phyloP scores from a whole-genome alignment of 2,888 invertebrate species.

The Coelinius sp. region DNA sequence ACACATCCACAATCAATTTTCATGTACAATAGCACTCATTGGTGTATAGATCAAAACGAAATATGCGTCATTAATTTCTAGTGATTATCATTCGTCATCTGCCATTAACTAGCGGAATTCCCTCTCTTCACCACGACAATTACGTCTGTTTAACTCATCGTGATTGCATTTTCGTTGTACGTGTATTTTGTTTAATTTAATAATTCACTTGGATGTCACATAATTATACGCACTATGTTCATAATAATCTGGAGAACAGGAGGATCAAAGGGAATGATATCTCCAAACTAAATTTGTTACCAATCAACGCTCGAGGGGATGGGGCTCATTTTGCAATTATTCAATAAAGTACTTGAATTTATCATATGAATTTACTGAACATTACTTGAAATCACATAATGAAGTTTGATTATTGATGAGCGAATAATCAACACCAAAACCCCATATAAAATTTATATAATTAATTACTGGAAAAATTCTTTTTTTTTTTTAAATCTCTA shows the following conservation, averaged over 20 bases:
- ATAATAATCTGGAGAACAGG: neutral
- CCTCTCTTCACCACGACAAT: neutral
- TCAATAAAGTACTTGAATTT: neutral
- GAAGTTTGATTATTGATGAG: too few species aligned
- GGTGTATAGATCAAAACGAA: neutral
- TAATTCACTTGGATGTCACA: neutral
- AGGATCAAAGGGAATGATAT: neutral
- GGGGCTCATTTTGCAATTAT: neutral
- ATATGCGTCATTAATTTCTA: slow-evolving; percentile 4
- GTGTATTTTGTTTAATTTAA: too few species aligned
- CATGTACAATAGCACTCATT: neutral
- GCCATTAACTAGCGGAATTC: neutral
- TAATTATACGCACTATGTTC: neutral
- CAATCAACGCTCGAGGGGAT: neutral
- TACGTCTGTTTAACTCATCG: neutral
- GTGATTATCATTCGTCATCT: slow-evolving; percentile 11
- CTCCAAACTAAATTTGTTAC: neutral
- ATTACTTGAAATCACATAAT: too few species aligned
- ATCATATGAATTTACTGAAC: too few species aligned
- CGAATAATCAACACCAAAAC: too few species aligned
- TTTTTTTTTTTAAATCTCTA: too few species aligned
- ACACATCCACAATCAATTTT: neutral
- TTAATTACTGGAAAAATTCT: too few species aligned
- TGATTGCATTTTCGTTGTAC: neutral
- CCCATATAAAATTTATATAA: too few species aligned